Evolutionary conservation across 2,888 invertebrate species (phyloP), one percentile per base, ranked within the genome.

Genomic region (Hybos culiciformis): DNA sequence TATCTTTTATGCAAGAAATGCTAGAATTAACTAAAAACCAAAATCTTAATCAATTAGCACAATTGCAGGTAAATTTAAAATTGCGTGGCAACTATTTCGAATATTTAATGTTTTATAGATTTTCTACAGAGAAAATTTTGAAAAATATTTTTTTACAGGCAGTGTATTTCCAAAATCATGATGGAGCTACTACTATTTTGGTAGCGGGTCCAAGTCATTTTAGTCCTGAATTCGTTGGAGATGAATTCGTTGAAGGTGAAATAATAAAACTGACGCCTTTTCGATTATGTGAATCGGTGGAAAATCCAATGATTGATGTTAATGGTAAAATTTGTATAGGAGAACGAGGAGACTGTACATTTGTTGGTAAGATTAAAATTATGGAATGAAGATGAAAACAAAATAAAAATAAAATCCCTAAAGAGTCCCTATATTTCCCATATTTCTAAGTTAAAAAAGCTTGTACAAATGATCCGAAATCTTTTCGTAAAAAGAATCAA

Each of bases 1-100:
- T 92, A 26, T 72, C 85, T 12, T 96, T 97, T 61, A 94, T 97
- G 92, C 86, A 90, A 57, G 96, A 97, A 68, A 93, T 97, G 90
- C 77, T 91, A 2, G 87, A 91, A 59, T 70, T 92, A 51, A 87
- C 88, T 41, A 83, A 84, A 52, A 67, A 80, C 47, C 77, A 84
- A 57, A 58, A 54, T 45, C 51, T 64, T 44, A 63, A 63, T 53
- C 60, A 64, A 45, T 47, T 66, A 41, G 58, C 64, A 7, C 62
- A 66, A 47, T 51, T 66, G 37, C 66, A 66, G 57, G 66, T 63
- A 46, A 52, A 44, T 44, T 47, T 45, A 33, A 15, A 18, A 11
- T 3, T 23, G n/a, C 17, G 3, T 31, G 4, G 4, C 3, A 4
- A 11, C 15, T 31, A n/a, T n/a, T n/a, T 29, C 15, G 14, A 31